Evolutionary conservation across 2,797 vertebrate species (phyloP).

Genomic region (Semotilus atromaculatus): DNA sequence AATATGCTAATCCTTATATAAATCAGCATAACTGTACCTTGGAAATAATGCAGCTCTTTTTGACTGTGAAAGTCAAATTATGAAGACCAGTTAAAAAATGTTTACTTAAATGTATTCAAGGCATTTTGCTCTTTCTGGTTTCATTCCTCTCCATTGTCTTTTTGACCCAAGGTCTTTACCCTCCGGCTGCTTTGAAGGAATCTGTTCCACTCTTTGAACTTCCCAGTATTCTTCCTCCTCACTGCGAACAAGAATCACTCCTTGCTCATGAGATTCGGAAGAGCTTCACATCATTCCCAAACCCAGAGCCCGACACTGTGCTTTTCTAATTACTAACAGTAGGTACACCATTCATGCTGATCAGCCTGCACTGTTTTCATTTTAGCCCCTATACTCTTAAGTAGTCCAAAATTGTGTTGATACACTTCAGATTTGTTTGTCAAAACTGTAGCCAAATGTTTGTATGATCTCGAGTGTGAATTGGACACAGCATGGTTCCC

Average conservation of each 20-base stretch:
- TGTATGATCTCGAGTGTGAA: not conserved
- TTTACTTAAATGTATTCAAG: not conserved
- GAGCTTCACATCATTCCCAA: constrained; percentile 64
- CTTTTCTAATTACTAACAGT: constrained; percentile 75
- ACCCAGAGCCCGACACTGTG: constrained; percentile 73
- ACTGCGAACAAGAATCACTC: constrained; percentile 61
- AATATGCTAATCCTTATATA: not conserved
- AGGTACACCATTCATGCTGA: constrained; percentile 8
- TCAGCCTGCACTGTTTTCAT: not conserved
- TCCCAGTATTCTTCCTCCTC: constrained; percentile 66
- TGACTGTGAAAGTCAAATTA: not conserved
- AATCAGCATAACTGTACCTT: not conserved
- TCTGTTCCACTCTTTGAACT: constrained; percentile 50
- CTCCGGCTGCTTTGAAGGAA: constrained; percentile 63
- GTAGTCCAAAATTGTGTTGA: not conserved
- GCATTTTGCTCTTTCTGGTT: not conserved
- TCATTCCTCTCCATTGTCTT: constrained; percentile 24
- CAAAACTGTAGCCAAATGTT: not conserved
- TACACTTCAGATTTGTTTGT: not conserved
- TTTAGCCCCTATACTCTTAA: not conserved
- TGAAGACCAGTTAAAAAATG: constrained; percentile 7
- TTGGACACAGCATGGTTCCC: not conserved
- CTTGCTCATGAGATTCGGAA: constrained; percentile 63
- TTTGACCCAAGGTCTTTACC: constrained; percentile 63
- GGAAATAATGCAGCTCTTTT: not conserved